These are phyloP conservation scores for Cherax destructor DNA, from an alignment of 1,140 invertebrate genomes.

Conservation along the genomic window DNA sequence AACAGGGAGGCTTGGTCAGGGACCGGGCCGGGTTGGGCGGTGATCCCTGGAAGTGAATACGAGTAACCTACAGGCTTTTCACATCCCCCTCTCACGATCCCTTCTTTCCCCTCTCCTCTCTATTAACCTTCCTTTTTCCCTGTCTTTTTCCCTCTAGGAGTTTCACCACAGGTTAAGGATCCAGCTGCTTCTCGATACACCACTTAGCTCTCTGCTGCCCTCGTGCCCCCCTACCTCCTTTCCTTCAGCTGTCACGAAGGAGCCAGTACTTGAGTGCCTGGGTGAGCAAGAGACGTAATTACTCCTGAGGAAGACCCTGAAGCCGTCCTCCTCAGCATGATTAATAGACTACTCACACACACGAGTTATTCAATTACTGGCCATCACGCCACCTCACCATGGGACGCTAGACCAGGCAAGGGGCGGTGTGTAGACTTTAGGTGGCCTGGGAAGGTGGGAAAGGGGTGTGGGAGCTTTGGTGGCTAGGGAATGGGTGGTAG, in stretches of 20 bases:
- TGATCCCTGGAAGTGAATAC: too few relatives aligned
- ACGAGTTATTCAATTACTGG: not conserved
- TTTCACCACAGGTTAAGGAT: too few relatives aligned
- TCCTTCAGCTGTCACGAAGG: not conserved
- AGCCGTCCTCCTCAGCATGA: not conserved
- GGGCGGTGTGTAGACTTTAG: not conserved
- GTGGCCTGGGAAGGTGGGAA: not conserved
- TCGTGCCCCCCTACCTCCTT: too few relatives aligned
- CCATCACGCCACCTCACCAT: not conserved
- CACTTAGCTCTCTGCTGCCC: too few relatives aligned
- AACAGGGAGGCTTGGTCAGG: too few relatives aligned
- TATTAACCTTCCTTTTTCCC: too few relatives aligned
- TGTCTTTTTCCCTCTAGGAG: too few relatives aligned
- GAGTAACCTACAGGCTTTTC: too few relatives aligned
- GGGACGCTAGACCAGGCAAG: not conserved
- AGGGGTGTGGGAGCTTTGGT: not conserved
- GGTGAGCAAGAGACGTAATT: not conserved
- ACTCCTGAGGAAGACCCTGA: not conserved
- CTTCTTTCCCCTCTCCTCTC: too few relatives aligned
- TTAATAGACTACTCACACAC: not conserved
- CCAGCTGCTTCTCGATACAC: too few relatives aligned
- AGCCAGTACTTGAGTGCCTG: not conserved
- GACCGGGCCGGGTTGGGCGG: too few relatives aligned
- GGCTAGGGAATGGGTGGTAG: not conserved
- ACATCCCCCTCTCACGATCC: too few relatives aligned